These are phyloP conservation scores for Meliscaeva auricollis DNA, from an alignment of 2,888 invertebrate species.

Conservation along the genomic window DNA sequence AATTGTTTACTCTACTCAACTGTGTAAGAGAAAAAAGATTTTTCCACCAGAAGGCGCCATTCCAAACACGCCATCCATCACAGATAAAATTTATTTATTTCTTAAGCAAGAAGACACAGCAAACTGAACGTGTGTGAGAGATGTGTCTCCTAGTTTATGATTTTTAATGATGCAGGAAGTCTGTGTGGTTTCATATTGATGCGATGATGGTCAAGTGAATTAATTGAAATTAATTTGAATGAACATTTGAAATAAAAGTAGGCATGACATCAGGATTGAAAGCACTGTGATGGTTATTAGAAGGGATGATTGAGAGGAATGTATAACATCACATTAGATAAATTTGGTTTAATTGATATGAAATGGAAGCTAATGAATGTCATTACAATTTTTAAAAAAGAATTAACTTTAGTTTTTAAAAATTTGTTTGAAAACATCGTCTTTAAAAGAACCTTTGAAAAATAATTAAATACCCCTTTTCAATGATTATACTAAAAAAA, in stretches of 20 bases:
- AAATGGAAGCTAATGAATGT: background rate
- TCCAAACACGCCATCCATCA: constrained; percentile 26
- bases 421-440: too few species aligned
- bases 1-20: constrained; percentile 12
- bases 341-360: background rate
- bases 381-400: too few species aligned
- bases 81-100: constrained; percentile 6
- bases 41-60: constrained; percentile 26
- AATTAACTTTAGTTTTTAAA: too few species aligned
- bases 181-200: constrained; percentile 9
- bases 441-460: too few species aligned
- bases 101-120: background rate
- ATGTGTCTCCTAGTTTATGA: constrained; percentile 38
- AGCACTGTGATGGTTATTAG: background rate
- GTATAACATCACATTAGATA: background rate
- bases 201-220: constrained; percentile 36
- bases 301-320: background rate
- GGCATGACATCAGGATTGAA: constrained; percentile 23
- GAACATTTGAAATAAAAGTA: constrained; percentile 22
- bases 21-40: background rate
- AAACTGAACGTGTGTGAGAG: background rate
- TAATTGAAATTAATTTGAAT: constrained; percentile 43
- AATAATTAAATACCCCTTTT: too few species aligned
- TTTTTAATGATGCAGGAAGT: constrained; percentile 41
- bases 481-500: too few species aligned